These are phyloP conservation scores for Drosophila infuscata DNA, from an alignment of 2,888 invertebrate species.

Conservation along the genomic window DNA sequence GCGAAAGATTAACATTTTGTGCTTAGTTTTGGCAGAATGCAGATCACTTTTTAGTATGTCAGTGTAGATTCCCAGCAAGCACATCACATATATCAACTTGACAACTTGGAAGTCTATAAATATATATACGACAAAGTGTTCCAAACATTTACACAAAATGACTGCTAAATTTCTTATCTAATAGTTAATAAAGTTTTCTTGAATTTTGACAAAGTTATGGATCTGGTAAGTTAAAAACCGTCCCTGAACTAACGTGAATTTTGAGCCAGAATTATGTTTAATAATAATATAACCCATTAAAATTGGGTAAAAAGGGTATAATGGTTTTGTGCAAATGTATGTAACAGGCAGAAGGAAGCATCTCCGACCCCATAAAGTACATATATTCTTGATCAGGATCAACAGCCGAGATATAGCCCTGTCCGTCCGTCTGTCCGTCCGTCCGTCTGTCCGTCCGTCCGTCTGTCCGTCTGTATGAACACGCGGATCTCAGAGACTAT, in stretches of 20 bases:
- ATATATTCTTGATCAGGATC: too few species aligned
- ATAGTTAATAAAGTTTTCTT: background rate
- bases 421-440: too few species aligned
- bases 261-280: background rate
- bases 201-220: background rate
- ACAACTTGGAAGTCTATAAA: background rate
- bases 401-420: too few species aligned
- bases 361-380: too few species aligned
- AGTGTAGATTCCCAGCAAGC: background rate
- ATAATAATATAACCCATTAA: too few species aligned
- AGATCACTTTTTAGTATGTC: constrained; percentile 50
- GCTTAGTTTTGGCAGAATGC: constrained; percentile 76
- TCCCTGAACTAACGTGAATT: too few species aligned
- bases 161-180: background rate
- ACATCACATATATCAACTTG: background rate
- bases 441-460: too few species aligned
- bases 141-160: background rate
- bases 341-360: too few species aligned
- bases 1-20: constrained; percentile 60
- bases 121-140: background rate
- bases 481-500: too few species aligned
- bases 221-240: background rate
- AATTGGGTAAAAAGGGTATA: too few species aligned
- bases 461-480: too few species aligned
- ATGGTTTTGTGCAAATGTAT: too few species aligned